phyloP scores from a whole-genome alignment of 2,113 vertebrate species.

The Ciconia stormi region DNA sequence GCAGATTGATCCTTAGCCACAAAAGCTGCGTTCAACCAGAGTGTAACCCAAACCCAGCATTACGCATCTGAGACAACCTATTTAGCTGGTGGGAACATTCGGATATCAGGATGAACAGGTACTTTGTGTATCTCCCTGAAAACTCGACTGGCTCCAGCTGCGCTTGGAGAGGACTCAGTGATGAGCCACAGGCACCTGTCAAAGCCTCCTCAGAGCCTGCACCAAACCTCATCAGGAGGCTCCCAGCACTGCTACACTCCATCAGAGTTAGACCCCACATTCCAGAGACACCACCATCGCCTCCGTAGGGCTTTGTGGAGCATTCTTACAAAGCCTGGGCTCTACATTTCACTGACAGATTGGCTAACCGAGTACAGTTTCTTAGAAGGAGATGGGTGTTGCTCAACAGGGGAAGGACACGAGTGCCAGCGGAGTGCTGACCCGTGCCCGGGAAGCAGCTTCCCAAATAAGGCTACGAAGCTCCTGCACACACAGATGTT shows the following conservation, averaged over 20 bases:
- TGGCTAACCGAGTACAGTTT: neutral
- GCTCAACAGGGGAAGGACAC: neutral
- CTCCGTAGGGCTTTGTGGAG: neutral
- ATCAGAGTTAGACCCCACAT: neutral
- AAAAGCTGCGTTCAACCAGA: neutral
- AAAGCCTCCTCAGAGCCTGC: neutral
- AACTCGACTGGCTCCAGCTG: accelerated
- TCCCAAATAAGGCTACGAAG: conserved; percentile 33
- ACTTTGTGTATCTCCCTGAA: neutral
- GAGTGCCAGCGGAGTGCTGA: neutral
- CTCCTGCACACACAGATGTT: neutral
- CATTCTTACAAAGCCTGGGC: neutral
- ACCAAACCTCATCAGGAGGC: neutral
- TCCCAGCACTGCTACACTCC: neutral
- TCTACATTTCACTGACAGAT: accelerated
- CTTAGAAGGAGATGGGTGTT: neutral
- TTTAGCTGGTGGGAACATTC: neutral
- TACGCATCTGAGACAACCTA: neutral
- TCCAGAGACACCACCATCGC: accelerated
- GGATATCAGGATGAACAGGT: neutral
- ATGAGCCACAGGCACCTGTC: neutral
- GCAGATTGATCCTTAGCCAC: neutral
- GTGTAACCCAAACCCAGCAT: neutral
- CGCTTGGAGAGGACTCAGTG: neutral
- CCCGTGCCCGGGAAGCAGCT: neutral